Base-by-base conservation (phyloP, 1,140 invertebrate genomes). In the Micrasema longulum region DNA sequence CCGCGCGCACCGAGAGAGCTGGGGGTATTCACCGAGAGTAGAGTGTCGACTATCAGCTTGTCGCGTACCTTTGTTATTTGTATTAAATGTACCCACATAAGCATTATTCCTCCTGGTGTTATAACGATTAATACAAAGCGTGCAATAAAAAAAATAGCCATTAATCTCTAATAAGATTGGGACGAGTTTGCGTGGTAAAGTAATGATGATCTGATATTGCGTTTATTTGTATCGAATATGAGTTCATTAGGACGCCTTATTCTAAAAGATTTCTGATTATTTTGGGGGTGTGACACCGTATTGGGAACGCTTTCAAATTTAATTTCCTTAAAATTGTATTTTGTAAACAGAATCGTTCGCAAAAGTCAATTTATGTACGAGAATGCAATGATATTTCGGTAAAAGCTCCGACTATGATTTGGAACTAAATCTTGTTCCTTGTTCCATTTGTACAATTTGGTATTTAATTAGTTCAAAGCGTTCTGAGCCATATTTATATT, bases 141-240 rank as follows among this genome's bases (percentile, higher is more conserved):
- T 76, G 74, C 74, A 76, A 76, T 76, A 76, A 76, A 69, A 69
- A 71, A 35, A 68, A 75, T 75, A 75, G 74, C 74, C 74, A 72
- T 75, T 23, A 72, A 70, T 66, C 45, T 75, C 43, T 66, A 60
- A 55, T 72, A 63, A 72, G 69, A 71, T 69, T 60, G 66, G 45
- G 50, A 66, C 65, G 66, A 69, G n/a, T 69, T 50, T 71, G 62
- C 66, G 26, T 71, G 50, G 69, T 71, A 68, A 66, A 68, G 35
- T 68, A 65, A 70, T 66, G 65, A 63, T 70, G 67, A 71, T 65
- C 41, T 63, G 74, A 75, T 75, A 72, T 69, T 75, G 74, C 74
- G 74, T 75, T 75, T 75, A 75, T 75, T 75, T 75, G 74, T 75
- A 75, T 72, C 74, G 69, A 75, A 75, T 75, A 72, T 75, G 70